Percentiles rank a stretch among this genome's conserved stretches.
phyloP scores from a whole-genome alignment of 1,140 invertebrate genomes.

The Eubasilissa regina region DNA sequence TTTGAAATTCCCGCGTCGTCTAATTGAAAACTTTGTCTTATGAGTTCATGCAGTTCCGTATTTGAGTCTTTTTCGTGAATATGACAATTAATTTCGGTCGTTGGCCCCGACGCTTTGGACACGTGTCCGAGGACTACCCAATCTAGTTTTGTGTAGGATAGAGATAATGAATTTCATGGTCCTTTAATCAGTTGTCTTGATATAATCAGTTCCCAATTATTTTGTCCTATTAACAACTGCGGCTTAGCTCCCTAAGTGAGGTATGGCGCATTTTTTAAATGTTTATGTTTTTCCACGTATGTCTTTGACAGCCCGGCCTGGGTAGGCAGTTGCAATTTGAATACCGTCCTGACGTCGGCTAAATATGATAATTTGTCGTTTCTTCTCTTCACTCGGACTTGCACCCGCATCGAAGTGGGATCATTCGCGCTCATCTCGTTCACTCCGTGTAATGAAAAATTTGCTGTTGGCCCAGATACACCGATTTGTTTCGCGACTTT shows the following conservation, averaged over 20 bases:
- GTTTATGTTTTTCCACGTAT: not conserved
- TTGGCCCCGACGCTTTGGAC: not conserved
- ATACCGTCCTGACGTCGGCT: not conserved
- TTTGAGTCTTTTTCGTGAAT: not conserved
- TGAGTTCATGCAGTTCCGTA: not conserved
- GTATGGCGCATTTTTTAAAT: constrained; percentile 4
- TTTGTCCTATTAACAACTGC: not conserved
- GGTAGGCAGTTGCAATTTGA: not conserved
- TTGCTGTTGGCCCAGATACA: not conserved
- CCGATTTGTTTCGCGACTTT: not conserved
- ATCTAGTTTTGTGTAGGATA: not conserved
- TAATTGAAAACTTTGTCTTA: not conserved
- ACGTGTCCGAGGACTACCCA: not conserved
- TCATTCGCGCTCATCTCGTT: not conserved
- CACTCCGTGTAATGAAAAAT: not conserved
- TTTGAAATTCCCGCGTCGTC: not conserved
- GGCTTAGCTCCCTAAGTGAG: not conserved
- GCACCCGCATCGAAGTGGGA: not conserved
- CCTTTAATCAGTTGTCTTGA: not conserved
- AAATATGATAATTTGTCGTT: not conserved
- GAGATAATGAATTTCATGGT: not conserved
- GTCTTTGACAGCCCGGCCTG: not conserved
- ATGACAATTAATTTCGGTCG: not conserved
- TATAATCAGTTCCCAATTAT: constrained; percentile 3
- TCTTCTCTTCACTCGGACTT: not conserved